Evolutionary conservation across 2,888 invertebrate species (phyloP).

Genomic region (Trileptium ribeirensis): DNA sequence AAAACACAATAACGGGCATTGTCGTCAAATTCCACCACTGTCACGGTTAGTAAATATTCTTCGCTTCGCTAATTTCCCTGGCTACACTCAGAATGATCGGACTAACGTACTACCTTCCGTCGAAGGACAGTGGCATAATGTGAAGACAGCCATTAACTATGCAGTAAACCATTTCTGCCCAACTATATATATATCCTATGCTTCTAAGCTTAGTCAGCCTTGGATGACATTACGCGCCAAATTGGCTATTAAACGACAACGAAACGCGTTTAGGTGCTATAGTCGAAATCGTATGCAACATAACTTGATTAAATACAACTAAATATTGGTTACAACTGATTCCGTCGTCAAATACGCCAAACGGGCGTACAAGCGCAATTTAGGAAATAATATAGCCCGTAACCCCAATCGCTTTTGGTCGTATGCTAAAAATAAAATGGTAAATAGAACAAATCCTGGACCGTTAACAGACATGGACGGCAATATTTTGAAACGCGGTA

Average conservation of each 20-base stretch:
- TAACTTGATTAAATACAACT: neutral
- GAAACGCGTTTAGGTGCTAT: neutral
- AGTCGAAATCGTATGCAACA: neutral
- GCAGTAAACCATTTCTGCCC: too few relatives aligned
- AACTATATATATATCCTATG: neutral
- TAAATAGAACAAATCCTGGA: neutral
- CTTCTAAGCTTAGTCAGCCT: neutral
- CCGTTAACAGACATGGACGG: neutral
- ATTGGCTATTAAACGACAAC: neutral
- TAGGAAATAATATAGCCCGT: neutral
- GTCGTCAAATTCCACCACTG: too few relatives aligned
- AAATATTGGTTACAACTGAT: neutral
- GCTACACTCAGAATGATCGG: too few relatives aligned
- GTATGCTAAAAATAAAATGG: neutral
- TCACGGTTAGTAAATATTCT: too few relatives aligned
- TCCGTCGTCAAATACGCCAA: neutral
- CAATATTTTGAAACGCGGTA: neutral
- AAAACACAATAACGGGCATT: too few relatives aligned
- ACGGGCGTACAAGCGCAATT: neutral
- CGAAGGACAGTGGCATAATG: too few relatives aligned
- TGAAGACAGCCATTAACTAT: too few relatives aligned
- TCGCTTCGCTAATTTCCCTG: too few relatives aligned
- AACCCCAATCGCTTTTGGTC: neutral
- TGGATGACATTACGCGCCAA: neutral
- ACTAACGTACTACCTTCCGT: too few relatives aligned